Conservation (phyloP, 2,888 invertebrate genomes). For the Salpingus planirostris region DNA sequence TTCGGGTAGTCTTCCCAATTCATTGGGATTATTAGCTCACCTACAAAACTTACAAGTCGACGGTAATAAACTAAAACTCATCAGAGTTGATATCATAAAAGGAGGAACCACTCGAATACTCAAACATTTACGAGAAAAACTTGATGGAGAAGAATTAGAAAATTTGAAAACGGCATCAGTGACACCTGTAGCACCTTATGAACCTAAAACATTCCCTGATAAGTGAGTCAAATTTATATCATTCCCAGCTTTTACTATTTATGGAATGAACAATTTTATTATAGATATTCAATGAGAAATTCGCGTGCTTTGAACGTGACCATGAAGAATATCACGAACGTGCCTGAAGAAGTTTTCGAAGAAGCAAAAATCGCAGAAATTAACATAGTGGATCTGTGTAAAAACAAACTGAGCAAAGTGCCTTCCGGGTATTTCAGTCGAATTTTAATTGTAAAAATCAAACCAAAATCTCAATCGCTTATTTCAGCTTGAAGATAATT, state of each 20-base stretch:
- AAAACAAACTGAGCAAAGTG: conserved; percentile 61
- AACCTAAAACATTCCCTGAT: conserved; percentile 23
- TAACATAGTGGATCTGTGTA: conserved; percentile 69
- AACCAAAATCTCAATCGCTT: too few species aligned
- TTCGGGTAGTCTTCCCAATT: conserved; percentile 61
- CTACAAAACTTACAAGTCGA: conserved; percentile 75
- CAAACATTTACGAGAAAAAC: conserved; percentile 62
- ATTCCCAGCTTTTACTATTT: not conserved
- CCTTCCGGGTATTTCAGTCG: conserved; percentile 69
- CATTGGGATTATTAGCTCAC: conserved; percentile 62
- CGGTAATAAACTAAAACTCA: conserved; percentile 75
- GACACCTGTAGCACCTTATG: conserved; percentile 3
- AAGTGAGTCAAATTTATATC: conserved; percentile 14
- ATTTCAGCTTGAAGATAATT: conserved; percentile 45
- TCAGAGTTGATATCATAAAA: conserved; percentile 74
- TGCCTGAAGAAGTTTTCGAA: conserved; percentile 65
- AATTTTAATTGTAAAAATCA: too few species aligned
- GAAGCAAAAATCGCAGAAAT: conserved; percentile 64
- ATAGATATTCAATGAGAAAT: conserved; percentile 49
- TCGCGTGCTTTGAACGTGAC: conserved; percentile 52
- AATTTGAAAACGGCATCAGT: conserved; percentile 13
- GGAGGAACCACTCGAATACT: conserved; percentile 77
- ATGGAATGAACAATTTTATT: conserved; percentile 12
- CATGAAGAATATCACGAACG: conserved; percentile 50
- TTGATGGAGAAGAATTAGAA: conserved; percentile 27